Base-by-base conservation (phyloP, 1,140 invertebrate species). In the Pogonognathellus flavescens region DNA sequence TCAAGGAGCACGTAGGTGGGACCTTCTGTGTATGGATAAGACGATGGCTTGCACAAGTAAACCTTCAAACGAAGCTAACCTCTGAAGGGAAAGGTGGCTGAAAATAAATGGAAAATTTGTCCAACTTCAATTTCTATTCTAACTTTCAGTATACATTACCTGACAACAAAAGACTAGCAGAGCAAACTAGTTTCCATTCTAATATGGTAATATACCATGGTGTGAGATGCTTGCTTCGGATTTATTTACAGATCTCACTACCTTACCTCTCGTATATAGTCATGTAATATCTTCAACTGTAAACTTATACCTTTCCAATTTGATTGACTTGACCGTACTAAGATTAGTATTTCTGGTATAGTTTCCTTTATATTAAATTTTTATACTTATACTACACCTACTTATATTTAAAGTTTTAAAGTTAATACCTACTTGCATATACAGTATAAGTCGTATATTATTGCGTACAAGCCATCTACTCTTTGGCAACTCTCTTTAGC, bases 1-100 rank as follows among this genome's bases (percentile, higher is more conserved):
- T 85, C 84, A 85, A 80, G 57, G 80, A 62, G 70, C 84, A 70
- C 31, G 80, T 53, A 85, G 84, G 84, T 81, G 84, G 84, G 18
- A 22, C 41, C 80, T 59, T 70, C 60, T 76, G 70, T 76, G 31
- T 76, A 31, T 76, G 70, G 70, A 76, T 76, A 76, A 76, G 70
- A 66, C 3, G 41, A 50, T 49, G 13, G 22, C 22, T 76, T 76
- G 41, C 49, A n/a, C 70, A 18, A 76, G 31, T 31, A 76, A 76
- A 76, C 41, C 70, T 25, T 49, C 70, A 76, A 76, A 41, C 70
- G 41, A 49, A 16, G 31, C 70, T 49, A 76, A 76, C 70, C 70
- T 76, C 70, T 76, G 31, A 14, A 76, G 70, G 7, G 70, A 76
- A 49, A 31, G 31, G 16, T 14, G 70, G 16, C 59, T n/a, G 70